These are phyloP conservation scores for Rhimphoctona megacephalus DNA, from an alignment of 2,888 invertebrate species.

Conservation along the genomic window DNA sequence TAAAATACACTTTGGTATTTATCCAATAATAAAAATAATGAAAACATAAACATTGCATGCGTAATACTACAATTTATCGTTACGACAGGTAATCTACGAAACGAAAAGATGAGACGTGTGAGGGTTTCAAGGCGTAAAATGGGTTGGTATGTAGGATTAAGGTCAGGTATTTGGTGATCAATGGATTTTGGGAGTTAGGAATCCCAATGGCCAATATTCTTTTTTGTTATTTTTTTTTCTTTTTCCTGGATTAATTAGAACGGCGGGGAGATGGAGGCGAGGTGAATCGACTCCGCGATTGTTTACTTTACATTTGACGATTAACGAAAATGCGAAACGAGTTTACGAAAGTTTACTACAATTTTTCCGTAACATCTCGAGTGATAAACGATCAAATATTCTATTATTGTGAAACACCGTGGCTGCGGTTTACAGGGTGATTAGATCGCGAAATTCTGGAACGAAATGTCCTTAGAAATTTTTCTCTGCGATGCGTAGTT, in stretches of 20 bases:
- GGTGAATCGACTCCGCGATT: slow-evolving; percentile 80
- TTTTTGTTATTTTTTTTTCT: slow-evolving; percentile 8
- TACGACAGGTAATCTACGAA: slow-evolving; percentile 75
- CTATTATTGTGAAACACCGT: neutral
- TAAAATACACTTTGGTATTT: slow-evolving; percentile 35
- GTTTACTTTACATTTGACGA: slow-evolving; percentile 32
- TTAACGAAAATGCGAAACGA: slow-evolving; percentile 5
- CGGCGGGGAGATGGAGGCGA: slow-evolving; percentile 71
- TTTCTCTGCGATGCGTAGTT: neutral
- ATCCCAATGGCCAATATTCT: slow-evolving; percentile 59
- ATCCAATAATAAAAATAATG: slow-evolving; percentile 35
- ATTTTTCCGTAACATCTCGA: neutral
- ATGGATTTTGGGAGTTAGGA: slow-evolving; percentile 47
- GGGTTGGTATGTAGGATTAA: slow-evolving; percentile 25
- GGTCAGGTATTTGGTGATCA: slow-evolving; percentile 44
- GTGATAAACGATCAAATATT: neutral
- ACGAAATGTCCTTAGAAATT: neutral
- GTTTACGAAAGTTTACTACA: neutral
- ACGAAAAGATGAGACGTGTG: slow-evolving; percentile 79
- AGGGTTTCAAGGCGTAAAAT: slow-evolving; percentile 56
- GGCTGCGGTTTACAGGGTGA: neutral
- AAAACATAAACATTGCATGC: slow-evolving; percentile 71
- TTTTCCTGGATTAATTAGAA: slow-evolving; percentile 55
- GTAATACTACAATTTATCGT: slow-evolving; percentile 69
- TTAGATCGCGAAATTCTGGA: neutral